Evolutionary conservation across 2,888 invertebrate genomes (phyloP), one percentile per base, ranked within the genome.

Genomic region (Sarcophaga carnaria): DNA sequence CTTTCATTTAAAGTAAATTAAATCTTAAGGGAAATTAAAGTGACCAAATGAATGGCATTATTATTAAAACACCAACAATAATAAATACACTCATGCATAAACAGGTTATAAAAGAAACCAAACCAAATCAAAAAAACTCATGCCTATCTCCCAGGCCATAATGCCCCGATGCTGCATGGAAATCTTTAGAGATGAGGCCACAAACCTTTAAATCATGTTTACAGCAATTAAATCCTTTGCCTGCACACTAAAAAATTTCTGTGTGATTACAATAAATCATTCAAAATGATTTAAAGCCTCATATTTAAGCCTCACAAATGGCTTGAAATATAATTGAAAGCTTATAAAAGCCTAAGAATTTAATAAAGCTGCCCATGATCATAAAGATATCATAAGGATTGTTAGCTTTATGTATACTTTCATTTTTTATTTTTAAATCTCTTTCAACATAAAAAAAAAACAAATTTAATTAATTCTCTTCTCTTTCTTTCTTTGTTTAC

Each of bases 231-330:
- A 69, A 62, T 45, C 22, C 11, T 72, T 2, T 59, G 17, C 20
- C 37, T 37, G 49, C 49, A 49, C 12, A 0, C 3, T 4, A 49
- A 76, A 37, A 10, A 37, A 45, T 60, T 59, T 76, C 66, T 82
- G 62, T 80, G 69, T 83, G 83, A 78, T 77, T 86, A 86, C 64
- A 86, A 78, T 86, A 69, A 80, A 83, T 78, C 83, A 86, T 83
- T 64, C 25, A 37, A 74, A 71, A 63, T 83, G 86, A 80, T 86
- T 86, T 83, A 86, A 54, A 54, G 54, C 64, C 25, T 22, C 22
- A 14, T 72, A 54, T 4, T 59, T 63, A 77, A 74, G 59, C 17
- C 71, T 54, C 47, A 45, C 79, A 83, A 83, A 76, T 81, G 69
- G 25, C 74, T 78, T 85, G 78, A 78, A 80, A 66, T 54, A 59